Conservation (phyloP, 2,888 invertebrate genomes). For the Orchesellides sinensis region DNA sequence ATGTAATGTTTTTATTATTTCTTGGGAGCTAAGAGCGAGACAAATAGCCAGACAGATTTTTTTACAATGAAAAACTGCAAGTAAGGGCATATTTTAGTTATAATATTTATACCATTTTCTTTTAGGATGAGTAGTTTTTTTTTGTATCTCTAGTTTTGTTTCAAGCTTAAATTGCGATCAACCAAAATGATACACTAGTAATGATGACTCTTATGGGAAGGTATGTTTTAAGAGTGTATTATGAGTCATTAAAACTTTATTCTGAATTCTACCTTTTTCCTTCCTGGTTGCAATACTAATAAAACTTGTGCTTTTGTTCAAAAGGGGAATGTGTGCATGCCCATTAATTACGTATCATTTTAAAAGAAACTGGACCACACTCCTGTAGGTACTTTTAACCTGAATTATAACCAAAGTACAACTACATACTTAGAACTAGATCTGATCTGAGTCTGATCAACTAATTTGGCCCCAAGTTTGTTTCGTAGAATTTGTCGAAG, state of each 20-base stretch:
- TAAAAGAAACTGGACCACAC: no score
- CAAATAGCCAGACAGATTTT: neutral
- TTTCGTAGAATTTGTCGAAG: no score
- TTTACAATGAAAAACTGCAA: neutral
- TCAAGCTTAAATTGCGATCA: neutral
- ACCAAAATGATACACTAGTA: constrained; percentile 11
- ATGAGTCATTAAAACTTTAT: constrained; percentile 4
- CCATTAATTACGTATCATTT: no score
- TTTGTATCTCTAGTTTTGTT: no score
- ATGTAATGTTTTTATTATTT: neutral
- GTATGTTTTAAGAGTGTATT: constrained; percentile 9
- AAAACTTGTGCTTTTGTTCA: neutral
- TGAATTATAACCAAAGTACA: no score
- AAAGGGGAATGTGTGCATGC: no score
- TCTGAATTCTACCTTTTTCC: neutral
- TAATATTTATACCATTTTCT: neutral
- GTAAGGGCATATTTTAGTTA: neutral
- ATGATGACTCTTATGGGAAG: neutral
- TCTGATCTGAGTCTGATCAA: no score
- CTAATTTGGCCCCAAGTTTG: no score
- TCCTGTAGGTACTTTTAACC: no score
- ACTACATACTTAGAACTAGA: no score
- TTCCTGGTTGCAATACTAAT: neutral
- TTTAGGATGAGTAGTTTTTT: neutral
- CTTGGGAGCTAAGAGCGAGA: neutral